Evolutionary conservation across 2,797 vertebrate species (phyloP).

Genomic region (Hoplostethus atlanticus): DNA sequence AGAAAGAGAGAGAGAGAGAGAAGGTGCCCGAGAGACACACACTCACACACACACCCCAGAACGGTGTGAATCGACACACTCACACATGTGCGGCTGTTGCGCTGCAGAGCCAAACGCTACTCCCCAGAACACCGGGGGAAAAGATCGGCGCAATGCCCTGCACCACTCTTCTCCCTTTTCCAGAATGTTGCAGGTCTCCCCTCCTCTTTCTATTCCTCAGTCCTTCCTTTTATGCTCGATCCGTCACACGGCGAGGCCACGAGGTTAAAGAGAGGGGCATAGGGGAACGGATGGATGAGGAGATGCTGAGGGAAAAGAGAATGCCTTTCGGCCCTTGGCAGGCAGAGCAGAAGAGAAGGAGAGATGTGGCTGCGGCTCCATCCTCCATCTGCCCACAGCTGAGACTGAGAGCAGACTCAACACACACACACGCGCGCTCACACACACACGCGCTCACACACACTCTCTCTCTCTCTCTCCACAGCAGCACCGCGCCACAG

Average conservation of each 20-base stretch:
- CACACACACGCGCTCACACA: not conserved
- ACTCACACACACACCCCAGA: conserved; percentile 19
- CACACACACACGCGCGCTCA: conserved; percentile 59
- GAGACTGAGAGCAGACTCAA: conserved; percentile 93
- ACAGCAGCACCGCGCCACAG: conserved; percentile 84
- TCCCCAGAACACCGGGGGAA: conserved; percentile 50
- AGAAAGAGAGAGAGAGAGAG: conserved; percentile 28
- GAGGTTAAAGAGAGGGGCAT: conserved; percentile 45
- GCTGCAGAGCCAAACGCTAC: conserved; percentile 58
- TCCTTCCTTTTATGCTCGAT: conserved; percentile 59
- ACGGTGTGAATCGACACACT: conserved; percentile 57
- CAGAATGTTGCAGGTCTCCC: conserved; percentile 63
- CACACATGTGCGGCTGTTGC: conserved; percentile 71
- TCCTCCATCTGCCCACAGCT: conserved; percentile 95
- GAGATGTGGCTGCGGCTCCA: conserved; percentile 88
- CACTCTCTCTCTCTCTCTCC: conserved; percentile 18
- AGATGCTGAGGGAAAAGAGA: conserved; percentile 79
- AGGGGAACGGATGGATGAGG: conserved; percentile 79
- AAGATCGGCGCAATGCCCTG: conserved; percentile 50
- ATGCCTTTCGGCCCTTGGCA: conserved; percentile 92
- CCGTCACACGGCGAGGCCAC: conserved; percentile 71
- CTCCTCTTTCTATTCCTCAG: conserved; percentile 62
- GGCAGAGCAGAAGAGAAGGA: conserved; percentile 89
- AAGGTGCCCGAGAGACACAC: conserved; percentile 34
- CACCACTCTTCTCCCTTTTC: conserved; percentile 45